A percentile compares a stretch with the other conserved stretches of the same genome.
These are phyloP conservation scores for Eumerus sabulonum DNA, from an alignment of 2,888 invertebrate species.

Conservation along the genomic window DNA sequence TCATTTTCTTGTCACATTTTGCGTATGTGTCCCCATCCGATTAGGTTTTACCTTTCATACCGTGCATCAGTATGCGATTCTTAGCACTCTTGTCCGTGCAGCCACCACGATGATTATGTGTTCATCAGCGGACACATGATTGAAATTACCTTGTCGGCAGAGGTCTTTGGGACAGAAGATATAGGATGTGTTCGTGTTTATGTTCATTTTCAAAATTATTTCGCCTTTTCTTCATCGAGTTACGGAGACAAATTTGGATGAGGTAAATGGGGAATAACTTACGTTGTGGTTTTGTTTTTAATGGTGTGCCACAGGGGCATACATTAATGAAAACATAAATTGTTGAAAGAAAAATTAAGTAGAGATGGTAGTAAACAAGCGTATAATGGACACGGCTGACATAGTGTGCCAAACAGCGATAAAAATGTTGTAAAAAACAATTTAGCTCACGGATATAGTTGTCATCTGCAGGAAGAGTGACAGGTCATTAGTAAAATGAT, in stretches of 20 bases:
- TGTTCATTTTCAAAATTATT: slow-evolving; percentile 13
- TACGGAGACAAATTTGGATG: slow-evolving; percentile 23
- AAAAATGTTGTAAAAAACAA: slow-evolving; percentile 25
- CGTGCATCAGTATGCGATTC: slow-evolving; percentile 2
- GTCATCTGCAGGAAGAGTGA: not conserved
- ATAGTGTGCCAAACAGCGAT: slow-evolving; percentile 25
- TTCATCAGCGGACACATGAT: slow-evolving; percentile 50
- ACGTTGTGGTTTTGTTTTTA: slow-evolving; percentile 44
- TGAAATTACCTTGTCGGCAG: slow-evolving; percentile 34
- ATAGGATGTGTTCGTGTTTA: slow-evolving; percentile 15
- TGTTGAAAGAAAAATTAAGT: slow-evolving; percentile 33
- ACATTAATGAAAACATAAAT: slow-evolving; percentile 48
- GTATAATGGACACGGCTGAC: slow-evolving; percentile 12
- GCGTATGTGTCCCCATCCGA: slow-evolving; percentile 50
- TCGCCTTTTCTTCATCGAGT: slow-evolving; percentile 17
- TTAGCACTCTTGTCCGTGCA: slow-evolving; percentile 6
- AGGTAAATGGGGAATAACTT: slow-evolving; percentile 50
- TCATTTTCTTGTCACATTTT: slow-evolving; percentile 46
- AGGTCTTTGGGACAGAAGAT: slow-evolving; percentile 4
- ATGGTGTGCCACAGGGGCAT: slow-evolving; percentile 39
- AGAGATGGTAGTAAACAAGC: slow-evolving; percentile 39
- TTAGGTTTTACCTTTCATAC: slow-evolving; percentile 41
- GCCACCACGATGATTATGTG: slow-evolving; percentile 12
- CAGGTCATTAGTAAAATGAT: not conserved
- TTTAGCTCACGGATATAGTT: not conserved